Evolutionary conservation across 1,140 invertebrate species (phyloP), one percentile per base, ranked within the genome.

Genomic region (Papilio xuthus): DNA sequence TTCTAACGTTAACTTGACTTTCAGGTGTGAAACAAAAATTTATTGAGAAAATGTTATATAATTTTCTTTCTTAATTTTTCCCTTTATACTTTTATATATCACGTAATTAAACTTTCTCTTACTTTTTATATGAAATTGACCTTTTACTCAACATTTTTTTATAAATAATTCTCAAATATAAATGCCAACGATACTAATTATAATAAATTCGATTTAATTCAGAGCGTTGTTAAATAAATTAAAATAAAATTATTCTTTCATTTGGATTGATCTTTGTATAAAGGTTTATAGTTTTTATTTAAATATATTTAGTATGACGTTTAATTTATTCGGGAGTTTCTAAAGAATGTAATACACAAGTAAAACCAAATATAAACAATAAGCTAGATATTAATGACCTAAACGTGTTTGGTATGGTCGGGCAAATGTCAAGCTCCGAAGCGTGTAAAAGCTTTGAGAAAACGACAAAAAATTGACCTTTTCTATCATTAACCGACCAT

Each of bases 381-480:
- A 44, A 44, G 50, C 71, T 44, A 73, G 71, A 78, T 73, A 79
- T 79, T 72, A 79, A 79, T 47, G 75, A 50, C 32, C 28, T 41
- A 73, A 80, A 80, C 79, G 42, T 77, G 75, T 80, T 80, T 78
- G 37, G 41, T 47, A 67, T 73, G 18, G 67, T 77, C 81, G n/a
- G 42, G 26, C 56, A 82, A 85, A 85, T 83, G 84, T 85, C 84
- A 85, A 81, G 72, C 71, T 44, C 42, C 42, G 6, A n/a, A 56
- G 32, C 32, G 20, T 20, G 71, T 53, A 76, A 50, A 56, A 79
- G 50, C 53, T 80, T 32, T n/a, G 41, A 26, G 71, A 70, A 80
- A 78, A 82, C 18, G 73, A 82, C 77, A 42, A 78, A 81, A 81
- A 85, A 37, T 79, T 82, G 83, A 84, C 81, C 80, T 83, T 84